Percentiles rank a stretch among this genome's conserved stretches.
Conservation (phyloP, 2,888 invertebrate species). For the Brenthis ino region DNA sequence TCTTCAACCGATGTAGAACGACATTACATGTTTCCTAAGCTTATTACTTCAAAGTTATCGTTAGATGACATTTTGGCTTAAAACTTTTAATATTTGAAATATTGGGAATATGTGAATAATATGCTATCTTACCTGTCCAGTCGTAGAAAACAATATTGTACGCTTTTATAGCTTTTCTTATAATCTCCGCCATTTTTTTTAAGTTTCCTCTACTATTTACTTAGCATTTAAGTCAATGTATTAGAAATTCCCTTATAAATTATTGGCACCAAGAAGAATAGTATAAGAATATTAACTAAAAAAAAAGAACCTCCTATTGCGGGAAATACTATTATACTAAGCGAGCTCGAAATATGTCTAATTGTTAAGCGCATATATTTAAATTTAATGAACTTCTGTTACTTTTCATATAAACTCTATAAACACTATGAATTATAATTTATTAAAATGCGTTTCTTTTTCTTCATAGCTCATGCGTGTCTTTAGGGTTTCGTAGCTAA, state of each 20-base stretch:
- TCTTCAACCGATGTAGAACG: no score
- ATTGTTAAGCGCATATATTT: constrained; percentile 6
- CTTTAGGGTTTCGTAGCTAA: no score
- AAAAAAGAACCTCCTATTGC: not conserved
- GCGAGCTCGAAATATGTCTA: not conserved
- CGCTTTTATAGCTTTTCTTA: constrained; percentile 54
- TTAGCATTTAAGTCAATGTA: not conserved
- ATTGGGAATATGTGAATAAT: not conserved
- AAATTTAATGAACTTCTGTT: constrained; percentile 4
- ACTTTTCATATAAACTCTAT: not conserved
- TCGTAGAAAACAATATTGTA: constrained; percentile 65
- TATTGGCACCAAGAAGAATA: not conserved
- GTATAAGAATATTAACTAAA: not conserved
- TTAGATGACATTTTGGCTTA: no score
- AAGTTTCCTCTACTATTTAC: not conserved
- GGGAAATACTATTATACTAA: not conserved
- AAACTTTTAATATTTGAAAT: not conserved
- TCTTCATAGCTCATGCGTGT: no score
- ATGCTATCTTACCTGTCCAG: constrained; percentile 55
- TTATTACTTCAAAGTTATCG: no score
- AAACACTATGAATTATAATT: not conserved
- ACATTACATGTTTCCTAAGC: no score
- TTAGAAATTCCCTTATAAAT: not conserved
- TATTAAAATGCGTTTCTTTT: no score
- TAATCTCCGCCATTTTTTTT: constrained; percentile 60